Evolutionary conservation across 2,888 invertebrate species (phyloP).

Genomic region (Sarcophaga variegata): DNA sequence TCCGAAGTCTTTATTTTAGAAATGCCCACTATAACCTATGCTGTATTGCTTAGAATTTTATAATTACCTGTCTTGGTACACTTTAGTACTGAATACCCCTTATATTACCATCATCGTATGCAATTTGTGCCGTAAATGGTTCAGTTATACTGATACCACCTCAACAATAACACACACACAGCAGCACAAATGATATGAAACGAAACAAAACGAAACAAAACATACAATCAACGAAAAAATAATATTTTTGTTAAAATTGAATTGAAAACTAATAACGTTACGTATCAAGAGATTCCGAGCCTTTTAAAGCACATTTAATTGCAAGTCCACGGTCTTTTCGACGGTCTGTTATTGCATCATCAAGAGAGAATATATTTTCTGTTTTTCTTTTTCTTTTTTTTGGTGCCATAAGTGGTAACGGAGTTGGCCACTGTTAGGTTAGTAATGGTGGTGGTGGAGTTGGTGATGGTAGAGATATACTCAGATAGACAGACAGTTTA

Average conservation of each 20-base stretch:
- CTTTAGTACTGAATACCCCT: background rate
- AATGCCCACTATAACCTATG: too few species aligned
- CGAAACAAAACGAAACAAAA: background rate
- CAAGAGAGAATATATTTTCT: conserved; percentile 31
- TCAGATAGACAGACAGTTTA: conserved; percentile 35
- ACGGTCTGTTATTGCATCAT: conserved; percentile 52
- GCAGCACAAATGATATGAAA: background rate
- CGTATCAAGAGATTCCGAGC: conserved; percentile 41
- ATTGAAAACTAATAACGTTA: conserved; percentile 48
- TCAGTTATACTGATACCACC: background rate
- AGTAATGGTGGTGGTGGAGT: background rate
- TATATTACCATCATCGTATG: background rate
- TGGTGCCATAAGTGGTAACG: conserved; percentile 30
- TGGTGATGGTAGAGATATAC: conserved; percentile 1
- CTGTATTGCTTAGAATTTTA: too few species aligned
- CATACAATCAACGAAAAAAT: background rate
- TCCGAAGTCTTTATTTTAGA: too few species aligned
- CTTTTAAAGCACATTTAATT: conserved; percentile 69
- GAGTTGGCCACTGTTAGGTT: conserved; percentile 2
- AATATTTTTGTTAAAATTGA: conserved; percentile 10
- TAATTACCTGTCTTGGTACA: too few species aligned
- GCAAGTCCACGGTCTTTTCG: conserved; percentile 62
- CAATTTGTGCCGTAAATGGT: background rate
- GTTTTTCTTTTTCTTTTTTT: background rate
- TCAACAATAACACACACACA: too few species aligned